These are phyloP conservation scores for Habrosyne pyritoides DNA, from an alignment of 2,888 invertebrate genomes.

Conservation along the genomic window DNA sequence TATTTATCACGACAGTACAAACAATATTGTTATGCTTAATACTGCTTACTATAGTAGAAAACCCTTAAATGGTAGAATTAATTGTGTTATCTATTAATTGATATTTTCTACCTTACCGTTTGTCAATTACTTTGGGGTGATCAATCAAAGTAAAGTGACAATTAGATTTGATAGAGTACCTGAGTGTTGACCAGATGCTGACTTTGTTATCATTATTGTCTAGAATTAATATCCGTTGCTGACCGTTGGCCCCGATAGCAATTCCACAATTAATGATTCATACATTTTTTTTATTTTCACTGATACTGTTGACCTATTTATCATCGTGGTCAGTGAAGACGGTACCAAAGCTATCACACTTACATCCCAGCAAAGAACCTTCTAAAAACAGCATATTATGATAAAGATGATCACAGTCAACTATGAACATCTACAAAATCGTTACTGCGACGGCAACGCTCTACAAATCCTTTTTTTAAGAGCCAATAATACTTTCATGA, in stretches of 20 bases:
- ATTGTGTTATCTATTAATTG: background rate
- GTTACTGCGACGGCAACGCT: no score
- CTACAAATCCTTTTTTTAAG: no score
- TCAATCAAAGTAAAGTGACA: slow-evolving; percentile 1
- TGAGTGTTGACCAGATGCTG: background rate
- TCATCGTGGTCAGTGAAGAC: no score
- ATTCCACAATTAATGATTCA: background rate
- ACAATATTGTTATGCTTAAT: background rate
- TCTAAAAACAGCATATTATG: no score
- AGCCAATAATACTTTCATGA: no score
- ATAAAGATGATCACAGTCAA: no score
- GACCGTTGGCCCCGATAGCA: background rate
- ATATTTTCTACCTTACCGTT: background rate
- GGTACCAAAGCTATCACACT: no score
- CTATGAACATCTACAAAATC: no score
- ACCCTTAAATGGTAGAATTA: background rate
- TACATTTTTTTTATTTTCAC: no score
- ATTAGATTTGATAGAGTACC: background rate
- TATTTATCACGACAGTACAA: background rate
- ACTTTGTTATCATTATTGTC: background rate
- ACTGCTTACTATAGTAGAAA: background rate
- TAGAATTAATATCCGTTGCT: background rate
- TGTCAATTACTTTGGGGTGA: background rate
- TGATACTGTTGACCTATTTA: no score
- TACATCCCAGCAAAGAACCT: no score